Conservation (phyloP, 2,113 vertebrate genomes). For the Zingel zingel region DNA sequence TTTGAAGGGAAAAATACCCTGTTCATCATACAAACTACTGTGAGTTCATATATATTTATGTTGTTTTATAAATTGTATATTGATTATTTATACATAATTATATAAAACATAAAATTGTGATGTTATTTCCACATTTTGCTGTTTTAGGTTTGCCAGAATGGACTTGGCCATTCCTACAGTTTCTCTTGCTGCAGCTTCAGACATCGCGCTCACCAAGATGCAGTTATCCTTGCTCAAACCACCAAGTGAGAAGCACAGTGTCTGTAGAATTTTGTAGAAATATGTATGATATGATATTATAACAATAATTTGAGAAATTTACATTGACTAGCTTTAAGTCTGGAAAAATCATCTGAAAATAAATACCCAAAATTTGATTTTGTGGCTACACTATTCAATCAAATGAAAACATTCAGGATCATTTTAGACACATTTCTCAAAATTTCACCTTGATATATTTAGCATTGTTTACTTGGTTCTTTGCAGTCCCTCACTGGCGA, state of each 20-base stretch:
- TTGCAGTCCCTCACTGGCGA: too few species aligned
- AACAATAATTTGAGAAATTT: not conserved
- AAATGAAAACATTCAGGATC: too few species aligned
- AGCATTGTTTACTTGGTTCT: too few species aligned
- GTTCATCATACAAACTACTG: slow-evolving; percentile 72
- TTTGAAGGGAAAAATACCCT: slow-evolving; percentile 66
- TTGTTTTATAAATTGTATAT: not conserved
- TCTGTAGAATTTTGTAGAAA: not conserved
- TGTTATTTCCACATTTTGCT: slow-evolving; percentile 13
- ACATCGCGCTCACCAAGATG: slow-evolving; percentile 46
- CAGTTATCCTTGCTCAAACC: slow-evolving; percentile 51
- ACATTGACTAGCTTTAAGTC: not conserved
- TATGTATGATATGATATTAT: not conserved
- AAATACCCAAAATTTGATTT: not conserved
- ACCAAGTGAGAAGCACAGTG: slow-evolving; percentile 58
- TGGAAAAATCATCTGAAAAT: not conserved
- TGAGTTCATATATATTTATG: slow-evolving; percentile 54
- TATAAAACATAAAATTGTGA: not conserved
- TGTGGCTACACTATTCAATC: not conserved
- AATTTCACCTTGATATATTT: not conserved
- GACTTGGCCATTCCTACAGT: slow-evolving; percentile 48
- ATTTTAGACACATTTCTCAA: not conserved
- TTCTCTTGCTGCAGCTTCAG: slow-evolving; percentile 16
- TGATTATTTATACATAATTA: not conserved
- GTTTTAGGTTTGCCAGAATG: slow-evolving; percentile 67